These are phyloP conservation scores for Amiota communis DNA, from an alignment of 2,888 invertebrate species.

Conservation along the genomic window DNA sequence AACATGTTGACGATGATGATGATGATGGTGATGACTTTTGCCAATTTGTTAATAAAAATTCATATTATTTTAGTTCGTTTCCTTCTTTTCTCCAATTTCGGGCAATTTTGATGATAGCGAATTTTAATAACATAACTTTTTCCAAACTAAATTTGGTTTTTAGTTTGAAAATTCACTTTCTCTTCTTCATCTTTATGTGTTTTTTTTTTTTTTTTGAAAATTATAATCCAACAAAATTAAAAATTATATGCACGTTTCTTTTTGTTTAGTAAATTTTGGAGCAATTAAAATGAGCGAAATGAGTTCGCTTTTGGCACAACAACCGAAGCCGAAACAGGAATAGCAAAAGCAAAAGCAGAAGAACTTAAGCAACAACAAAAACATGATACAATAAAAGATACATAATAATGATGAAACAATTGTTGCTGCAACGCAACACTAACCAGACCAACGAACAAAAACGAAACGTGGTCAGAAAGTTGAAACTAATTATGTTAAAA, in stretches of 20 bases:
- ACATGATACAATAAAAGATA: not conserved
- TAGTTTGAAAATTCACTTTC: too few relatives aligned
- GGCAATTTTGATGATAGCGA: too few relatives aligned
- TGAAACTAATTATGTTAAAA: constrained; percentile 73
- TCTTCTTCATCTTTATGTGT: too few relatives aligned
- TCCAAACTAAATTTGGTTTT: too few relatives aligned
- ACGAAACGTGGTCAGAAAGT: constrained; percentile 72
- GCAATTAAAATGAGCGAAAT: constrained; percentile 13
- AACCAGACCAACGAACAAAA: constrained; percentile 69
- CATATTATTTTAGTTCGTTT: too few relatives aligned
- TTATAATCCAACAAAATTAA: not conserved
- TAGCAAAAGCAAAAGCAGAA: not conserved
- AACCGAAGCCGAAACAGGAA: not conserved
- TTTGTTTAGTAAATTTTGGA: not conserved
- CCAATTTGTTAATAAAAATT: too few relatives aligned
- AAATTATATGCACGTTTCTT: constrained; percentile 19
- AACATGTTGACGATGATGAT: too few relatives aligned
- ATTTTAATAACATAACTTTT: too few relatives aligned
- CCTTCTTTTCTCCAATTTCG: too few relatives aligned
- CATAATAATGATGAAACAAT: constrained; percentile 20
- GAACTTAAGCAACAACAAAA: constrained; percentile 2
- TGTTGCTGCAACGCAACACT: constrained; percentile 67
- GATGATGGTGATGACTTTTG: too few relatives aligned
- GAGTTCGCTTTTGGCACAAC: not conserved
- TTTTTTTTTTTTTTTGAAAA: not conserved